Conservation (phyloP, 2,888 invertebrate genomes). For the Ferdinandea cuprea region DNA sequence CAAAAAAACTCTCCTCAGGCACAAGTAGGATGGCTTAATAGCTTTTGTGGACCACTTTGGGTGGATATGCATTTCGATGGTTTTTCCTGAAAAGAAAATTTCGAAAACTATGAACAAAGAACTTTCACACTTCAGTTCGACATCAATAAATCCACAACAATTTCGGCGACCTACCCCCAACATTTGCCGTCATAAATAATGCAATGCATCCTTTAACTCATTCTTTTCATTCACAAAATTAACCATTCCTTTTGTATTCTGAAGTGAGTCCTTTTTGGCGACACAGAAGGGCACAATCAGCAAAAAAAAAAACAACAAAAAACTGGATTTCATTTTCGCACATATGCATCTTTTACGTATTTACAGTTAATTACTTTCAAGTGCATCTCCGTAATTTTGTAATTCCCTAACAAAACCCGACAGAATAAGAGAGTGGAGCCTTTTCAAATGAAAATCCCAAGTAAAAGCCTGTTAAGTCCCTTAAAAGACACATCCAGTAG, state of each 20-base stretch:
- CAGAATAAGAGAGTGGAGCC: conserved; percentile 32
- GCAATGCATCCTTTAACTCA: not conserved
- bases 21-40: conserved; percentile 35
- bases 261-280: not conserved
- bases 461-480: conserved; percentile 47
- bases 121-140: not conserved
- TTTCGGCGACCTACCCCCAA: too few species aligned
- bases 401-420: conserved; percentile 51
- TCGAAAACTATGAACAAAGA: not conserved
- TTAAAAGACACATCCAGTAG: conserved; percentile 55
- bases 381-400: conserved; percentile 52
- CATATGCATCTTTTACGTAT: conserved; percentile 32
- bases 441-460: conserved; percentile 35
- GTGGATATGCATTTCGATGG: not conserved
- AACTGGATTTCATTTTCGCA: conserved; percentile 31
- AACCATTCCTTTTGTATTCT: not conserved
- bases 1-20: conserved; percentile 18
- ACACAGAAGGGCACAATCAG: not conserved
- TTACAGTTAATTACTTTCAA: conserved; percentile 61
- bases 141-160: not conserved
- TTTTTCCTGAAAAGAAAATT: not conserved
- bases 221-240: not conserved
- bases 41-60: conserved; percentile 37
- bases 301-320: too few species aligned
- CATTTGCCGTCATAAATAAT: not conserved